Base-by-base conservation (phyloP, 1,140 invertebrate genomes). In the Laodelphax striatellus region DNA sequence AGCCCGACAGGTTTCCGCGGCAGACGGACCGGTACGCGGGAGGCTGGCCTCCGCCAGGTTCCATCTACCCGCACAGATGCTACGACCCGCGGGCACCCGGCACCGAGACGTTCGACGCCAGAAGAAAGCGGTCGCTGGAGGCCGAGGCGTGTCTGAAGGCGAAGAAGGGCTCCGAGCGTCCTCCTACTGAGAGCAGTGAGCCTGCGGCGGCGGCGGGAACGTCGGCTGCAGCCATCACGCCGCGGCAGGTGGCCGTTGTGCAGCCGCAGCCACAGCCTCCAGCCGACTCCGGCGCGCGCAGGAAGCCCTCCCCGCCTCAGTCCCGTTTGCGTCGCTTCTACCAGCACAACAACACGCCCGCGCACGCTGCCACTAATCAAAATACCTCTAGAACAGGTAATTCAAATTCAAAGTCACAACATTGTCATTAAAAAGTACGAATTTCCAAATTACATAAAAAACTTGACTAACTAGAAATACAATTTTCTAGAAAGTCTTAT, bases 1-100 rank as follows among this genome's bases (percentile, higher is more conserved):
- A 21, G 68, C 58, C 69, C 58, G 67, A 64, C 63, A 67, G 68
- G 62, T 42, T 65, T 16, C 67, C 64, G 57, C 66, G 65, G 50
- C n/a, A n/a, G n/a, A n/a, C n/a, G n/a, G n/a, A n/a, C n/a, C n/a
- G n/a, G n/a, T 60, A 64, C 60, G 57, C 61, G 52, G 46, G 42
- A 17, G 28, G 43, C 11, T 60, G 50, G 58, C 44, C 50, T 0
- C 50, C 58, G 9, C 46, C 58, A 1, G 24, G n/a, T 16, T 34
- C 28, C 16, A 52, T 19, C 28, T 53, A 53, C 17, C 13, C 6
- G n/a, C 50, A 38, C 34, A 13, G 1, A 34, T 54, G 10, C 46
- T 50, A 44, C 24, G 43, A 44, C 21, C 44, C 21, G 16, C 16
- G 6, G 8, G 24, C 38, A 5, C 22, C 58, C 16, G 34, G 2